Conservation (phyloP, 2,797 vertebrate genomes). For the Sebastes dallii region DNA sequence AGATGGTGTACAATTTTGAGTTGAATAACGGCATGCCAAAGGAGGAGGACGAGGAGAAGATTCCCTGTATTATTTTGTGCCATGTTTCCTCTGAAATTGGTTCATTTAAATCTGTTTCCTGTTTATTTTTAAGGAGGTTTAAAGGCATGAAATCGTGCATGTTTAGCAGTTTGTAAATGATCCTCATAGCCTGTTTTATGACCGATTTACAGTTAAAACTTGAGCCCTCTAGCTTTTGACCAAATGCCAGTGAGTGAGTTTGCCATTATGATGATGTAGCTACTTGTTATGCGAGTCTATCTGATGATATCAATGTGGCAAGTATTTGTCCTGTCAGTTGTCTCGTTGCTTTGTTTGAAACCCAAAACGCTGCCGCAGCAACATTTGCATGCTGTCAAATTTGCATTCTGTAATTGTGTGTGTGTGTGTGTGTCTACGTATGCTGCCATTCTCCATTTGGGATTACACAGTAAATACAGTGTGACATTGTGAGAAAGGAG, state of each 20-base stretch:
- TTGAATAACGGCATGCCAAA: neutral
- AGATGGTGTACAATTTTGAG: neutral
- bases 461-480: neutral
- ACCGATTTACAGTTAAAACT: neutral
- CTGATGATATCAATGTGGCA: neutral
- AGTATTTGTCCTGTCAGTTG: neutral
- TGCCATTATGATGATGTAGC: neutral
- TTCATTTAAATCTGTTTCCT: neutral
- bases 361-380: neutral
- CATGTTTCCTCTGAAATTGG: neutral
- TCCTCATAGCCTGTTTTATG: neutral
- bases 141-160: neutral
- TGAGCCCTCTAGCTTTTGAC: neutral
- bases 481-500: neutral
- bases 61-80: neutral
- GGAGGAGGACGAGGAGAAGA: neutral
- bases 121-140: neutral
- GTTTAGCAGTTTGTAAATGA: neutral
- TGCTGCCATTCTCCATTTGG: neutral
- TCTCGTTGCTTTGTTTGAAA: neutral
- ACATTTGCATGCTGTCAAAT: conserved; percentile 29
- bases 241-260: neutral
- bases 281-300: neutral
- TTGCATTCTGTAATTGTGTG: neutral
- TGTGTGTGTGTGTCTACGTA: neutral